Conservation (phyloP, 1,140 invertebrate genomes). For the Plodia interpunctella region DNA sequence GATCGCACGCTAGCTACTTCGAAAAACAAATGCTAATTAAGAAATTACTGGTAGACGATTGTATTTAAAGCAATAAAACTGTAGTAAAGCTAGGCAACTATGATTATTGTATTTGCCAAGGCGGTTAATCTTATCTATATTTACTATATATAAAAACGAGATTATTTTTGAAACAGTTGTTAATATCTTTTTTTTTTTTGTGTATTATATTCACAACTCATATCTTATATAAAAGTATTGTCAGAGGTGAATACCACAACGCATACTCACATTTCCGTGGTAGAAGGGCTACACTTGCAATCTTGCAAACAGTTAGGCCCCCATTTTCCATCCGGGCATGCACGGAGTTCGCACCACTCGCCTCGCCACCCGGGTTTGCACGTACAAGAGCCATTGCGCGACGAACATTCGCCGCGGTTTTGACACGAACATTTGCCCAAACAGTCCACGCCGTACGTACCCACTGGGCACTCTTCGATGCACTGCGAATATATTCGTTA, state of each 20-base stretch:
- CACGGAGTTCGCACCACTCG: constrained; percentile 80
- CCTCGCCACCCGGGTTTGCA: constrained; percentile 89
- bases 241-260: background rate
- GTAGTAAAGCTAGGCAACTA: too few relatives aligned
- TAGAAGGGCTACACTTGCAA: constrained; percentile 85
- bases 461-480: constrained; percentile 84
- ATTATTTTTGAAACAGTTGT: too few relatives aligned
- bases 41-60: too few relatives aligned
- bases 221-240: too few relatives aligned
- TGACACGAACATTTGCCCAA: constrained; percentile 84
- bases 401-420: constrained; percentile 86
- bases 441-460: constrained; percentile 88
- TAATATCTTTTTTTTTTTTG: too few relatives aligned
- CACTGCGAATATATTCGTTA: constrained; percentile 77
- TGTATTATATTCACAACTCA: too few relatives aligned
- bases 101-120: too few relatives aligned
- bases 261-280: constrained; percentile 81
- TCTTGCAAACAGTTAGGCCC: constrained; percentile 84
- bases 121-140: too few relatives aligned
- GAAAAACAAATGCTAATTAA: too few relatives aligned
- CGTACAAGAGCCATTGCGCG: constrained; percentile 82
- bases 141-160: too few relatives aligned
- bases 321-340: constrained; percentile 82
- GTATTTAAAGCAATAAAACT: too few relatives aligned
- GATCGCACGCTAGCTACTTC: too few relatives aligned